These are phyloP conservation scores for Luehdorfia chinensis DNA, from an alignment of 1,140 invertebrate genomes.

Conservation along the genomic window DNA sequence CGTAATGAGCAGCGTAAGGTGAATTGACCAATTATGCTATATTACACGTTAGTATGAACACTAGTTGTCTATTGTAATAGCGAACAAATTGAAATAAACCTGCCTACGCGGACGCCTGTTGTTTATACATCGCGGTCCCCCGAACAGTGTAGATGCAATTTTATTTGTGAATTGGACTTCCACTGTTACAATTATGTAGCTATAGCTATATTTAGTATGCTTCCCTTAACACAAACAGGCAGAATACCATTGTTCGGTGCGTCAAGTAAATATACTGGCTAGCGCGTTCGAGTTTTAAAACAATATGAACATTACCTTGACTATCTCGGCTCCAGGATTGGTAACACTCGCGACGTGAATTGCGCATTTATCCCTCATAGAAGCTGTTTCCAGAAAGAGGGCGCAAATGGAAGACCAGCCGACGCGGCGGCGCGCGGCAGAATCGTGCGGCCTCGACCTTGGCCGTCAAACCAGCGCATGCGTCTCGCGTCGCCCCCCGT, in stretches of 20 bases:
- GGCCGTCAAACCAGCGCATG: conserved; percentile 74
- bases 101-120: conserved; percentile 5
- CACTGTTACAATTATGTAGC: neutral
- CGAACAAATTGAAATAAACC: conserved; percentile 10
- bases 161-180: conserved; percentile 9
- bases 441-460: conserved; percentile 74
- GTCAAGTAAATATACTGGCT: neutral
- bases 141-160: conserved; percentile 8
- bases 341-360: conserved; percentile 51
- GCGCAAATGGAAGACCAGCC: conserved; percentile 51
- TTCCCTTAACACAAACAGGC: neutral
- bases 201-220: neutral
- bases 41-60: conserved; percentile 27
- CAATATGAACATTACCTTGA: conserved; percentile 33
- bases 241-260: neutral
- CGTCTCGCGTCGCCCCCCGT: conserved; percentile 52
- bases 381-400: conserved; percentile 56
- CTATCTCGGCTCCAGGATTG: conserved; percentile 9
- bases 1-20: conserved; percentile 38
- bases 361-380: conserved; percentile 56
- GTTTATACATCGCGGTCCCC: conserved; percentile 5
- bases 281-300: neutral
- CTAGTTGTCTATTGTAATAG: neutral
- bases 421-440: conserved; percentile 66
- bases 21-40: conserved; percentile 41